These are phyloP conservation scores for Microplitis demolitor DNA, from an alignment of 1,140 invertebrate genomes.

Conservation along the genomic window DNA sequence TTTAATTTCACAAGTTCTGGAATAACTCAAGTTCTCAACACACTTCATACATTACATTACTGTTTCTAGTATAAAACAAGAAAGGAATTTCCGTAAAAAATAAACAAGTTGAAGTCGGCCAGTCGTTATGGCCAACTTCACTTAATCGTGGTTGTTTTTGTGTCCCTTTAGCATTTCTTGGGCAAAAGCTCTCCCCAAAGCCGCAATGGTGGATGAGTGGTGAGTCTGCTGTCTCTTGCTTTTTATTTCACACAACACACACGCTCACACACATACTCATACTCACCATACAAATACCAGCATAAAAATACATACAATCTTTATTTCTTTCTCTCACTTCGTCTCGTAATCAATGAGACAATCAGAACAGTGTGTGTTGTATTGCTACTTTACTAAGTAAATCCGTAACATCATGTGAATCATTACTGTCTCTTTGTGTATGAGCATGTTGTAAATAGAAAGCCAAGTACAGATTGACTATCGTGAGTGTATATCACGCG, in stretches of 20 bases:
- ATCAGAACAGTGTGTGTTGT: not conserved
- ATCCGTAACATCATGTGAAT: slow-evolving; percentile 9
- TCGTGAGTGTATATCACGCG: slow-evolving; percentile 16
- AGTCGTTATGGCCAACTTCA: slow-evolving; percentile 14
- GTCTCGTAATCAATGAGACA: not conserved
- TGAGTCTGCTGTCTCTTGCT: slow-evolving; percentile 18
- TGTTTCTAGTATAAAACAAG: not conserved
- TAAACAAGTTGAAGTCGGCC: not conserved
- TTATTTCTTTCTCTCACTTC: not conserved
- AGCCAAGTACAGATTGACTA: slow-evolving; percentile 3
- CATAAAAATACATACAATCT: not conserved
- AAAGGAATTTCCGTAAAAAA: not conserved
- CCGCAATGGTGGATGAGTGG: slow-evolving; percentile 23
- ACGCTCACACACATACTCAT: not conserved
- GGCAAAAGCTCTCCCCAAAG: slow-evolving; percentile 1
- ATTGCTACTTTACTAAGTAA: not conserved
- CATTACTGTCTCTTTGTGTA: slow-evolving; percentile 5
- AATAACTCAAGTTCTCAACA: not conserved
- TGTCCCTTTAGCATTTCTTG: not conserved
- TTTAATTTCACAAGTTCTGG: not conserved
- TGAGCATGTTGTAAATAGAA: slow-evolving; percentile 23
- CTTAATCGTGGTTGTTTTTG: not conserved
- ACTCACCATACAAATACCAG: too few species aligned
- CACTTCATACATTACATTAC: not conserved
- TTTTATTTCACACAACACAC: slow-evolving; percentile 4